Conservation (phyloP, 2,888 invertebrate species). For the Tachina lurida region DNA sequence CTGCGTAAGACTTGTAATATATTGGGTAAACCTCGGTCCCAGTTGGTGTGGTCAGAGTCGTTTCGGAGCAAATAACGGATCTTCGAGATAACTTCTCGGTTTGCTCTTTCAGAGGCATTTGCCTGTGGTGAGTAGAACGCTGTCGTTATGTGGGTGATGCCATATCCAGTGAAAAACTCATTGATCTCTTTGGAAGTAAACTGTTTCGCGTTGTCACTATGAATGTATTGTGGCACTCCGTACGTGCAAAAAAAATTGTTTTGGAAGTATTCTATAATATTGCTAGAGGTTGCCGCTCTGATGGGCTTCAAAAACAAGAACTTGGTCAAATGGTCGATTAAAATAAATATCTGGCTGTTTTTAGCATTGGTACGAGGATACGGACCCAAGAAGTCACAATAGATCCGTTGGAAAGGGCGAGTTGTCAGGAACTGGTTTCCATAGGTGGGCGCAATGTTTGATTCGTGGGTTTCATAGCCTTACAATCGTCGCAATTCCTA, state of each 20-base stretch:
- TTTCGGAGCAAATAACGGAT: not conserved
- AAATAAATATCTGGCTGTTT: not conserved
- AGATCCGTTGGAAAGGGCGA: not conserved
- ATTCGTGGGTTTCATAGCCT: not conserved
- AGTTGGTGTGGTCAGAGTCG: not conserved
- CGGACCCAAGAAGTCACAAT: slow-evolving; percentile 12
- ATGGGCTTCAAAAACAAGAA: not conserved
- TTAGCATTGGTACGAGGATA: not conserved
- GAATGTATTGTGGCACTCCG: not conserved
- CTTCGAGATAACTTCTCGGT: not conserved
- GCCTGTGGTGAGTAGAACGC: not conserved
- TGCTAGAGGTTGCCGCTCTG: not conserved
- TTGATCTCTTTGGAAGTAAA: not conserved
- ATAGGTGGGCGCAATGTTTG: not conserved
- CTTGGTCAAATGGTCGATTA: not conserved
- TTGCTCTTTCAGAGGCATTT: not conserved
- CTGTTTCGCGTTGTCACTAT: not conserved
- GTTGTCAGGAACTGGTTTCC: not conserved
- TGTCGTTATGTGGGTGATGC: not conserved
- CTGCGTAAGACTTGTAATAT: not conserved
- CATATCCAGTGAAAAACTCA: not conserved
- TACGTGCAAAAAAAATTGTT: not conserved
- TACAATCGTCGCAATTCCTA: not conserved
- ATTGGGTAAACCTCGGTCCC: not conserved
- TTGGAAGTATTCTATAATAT: not conserved